A percentile compares a stretch with the other conserved stretches of the same genome.
Evolutionary conservation across 53 echinoderm and acorn worm species (phyloP).

Genomic region (Luidia sarsii): DNA sequence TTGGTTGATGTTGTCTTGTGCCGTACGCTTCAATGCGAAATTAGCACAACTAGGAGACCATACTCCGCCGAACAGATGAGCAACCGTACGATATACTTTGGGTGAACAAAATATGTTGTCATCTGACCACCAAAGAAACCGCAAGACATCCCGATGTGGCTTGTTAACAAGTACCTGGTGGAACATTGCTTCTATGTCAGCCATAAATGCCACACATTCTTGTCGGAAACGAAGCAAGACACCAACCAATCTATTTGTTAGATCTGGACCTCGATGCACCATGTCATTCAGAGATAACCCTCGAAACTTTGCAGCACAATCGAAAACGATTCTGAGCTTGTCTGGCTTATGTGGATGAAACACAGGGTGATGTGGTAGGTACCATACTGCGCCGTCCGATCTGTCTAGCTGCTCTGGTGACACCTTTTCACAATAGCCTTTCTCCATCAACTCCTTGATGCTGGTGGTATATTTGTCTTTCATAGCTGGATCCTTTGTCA

Average conservation of each 20-base stretch:
- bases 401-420: neutral
- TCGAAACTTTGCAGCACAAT: slow-evolving; percentile 47
- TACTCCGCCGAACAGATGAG: slow-evolving; percentile 60
- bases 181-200: slow-evolving; percentile 77
- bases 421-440: neutral
- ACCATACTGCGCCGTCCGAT: slow-evolving; percentile 48
- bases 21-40: slow-evolving; percentile 55
- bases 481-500: slow-evolving; percentile 16
- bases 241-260: slow-evolving; percentile 61
- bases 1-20: slow-evolving; percentile 26
- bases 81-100: slow-evolving; percentile 48
- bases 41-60: slow-evolving; percentile 61
- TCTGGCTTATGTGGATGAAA: slow-evolving; percentile 58
- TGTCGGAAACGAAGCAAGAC: slow-evolving; percentile 63
- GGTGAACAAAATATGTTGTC: slow-evolving; percentile 5
- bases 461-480: slow-evolving; percentile 26
- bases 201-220: slow-evolving; percentile 59
- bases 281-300: slow-evolving; percentile 54
- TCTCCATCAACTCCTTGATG: slow-evolving; percentile 34
- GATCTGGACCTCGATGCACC: slow-evolving; percentile 67
- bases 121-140: slow-evolving; percentile 75
- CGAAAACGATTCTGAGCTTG: slow-evolving; percentile 56
- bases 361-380: slow-evolving; percentile 73
- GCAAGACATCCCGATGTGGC: slow-evolving; percentile 43
- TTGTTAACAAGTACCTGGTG: slow-evolving; percentile 65